Percentiles rank a stretch among this genome's conserved stretches.
These are phyloP conservation scores for Nannoperca obscura DNA, from an alignment of 2,797 vertebrate genomes.

Conservation along the genomic window DNA sequence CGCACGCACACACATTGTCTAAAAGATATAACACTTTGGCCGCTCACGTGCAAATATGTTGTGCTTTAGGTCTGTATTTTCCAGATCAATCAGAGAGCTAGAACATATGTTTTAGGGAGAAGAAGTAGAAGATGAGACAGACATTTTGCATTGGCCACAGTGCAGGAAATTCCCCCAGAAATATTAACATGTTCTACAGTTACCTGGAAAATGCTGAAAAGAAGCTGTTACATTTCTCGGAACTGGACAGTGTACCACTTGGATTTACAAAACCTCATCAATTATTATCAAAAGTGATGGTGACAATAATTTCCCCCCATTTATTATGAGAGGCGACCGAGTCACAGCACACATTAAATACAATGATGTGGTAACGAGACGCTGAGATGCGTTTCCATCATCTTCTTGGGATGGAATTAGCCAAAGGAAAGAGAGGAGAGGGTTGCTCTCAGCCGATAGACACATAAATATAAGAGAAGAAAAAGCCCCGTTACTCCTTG, in stretches of 20 bases:
- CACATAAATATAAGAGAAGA: slow-evolving; percentile 65
- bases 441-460: slow-evolving; percentile 58
- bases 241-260: slow-evolving; percentile 16
- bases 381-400: slow-evolving; percentile 39
- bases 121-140: slow-evolving; percentile 20
- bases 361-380: slow-evolving; percentile 53
- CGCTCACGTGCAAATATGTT: slow-evolving; percentile 41
- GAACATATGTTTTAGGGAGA: slow-evolving; percentile 7
- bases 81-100: slow-evolving; percentile 33
- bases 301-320: slow-evolving; percentile 23
- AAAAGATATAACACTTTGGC: slow-evolving; percentile 71
- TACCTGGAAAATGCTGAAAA: slow-evolving; percentile 37
- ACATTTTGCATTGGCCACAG: slow-evolving; percentile 32
- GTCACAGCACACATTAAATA: slow-evolving; percentile 66
- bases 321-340: slow-evolving; percentile 54
- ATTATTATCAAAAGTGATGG: slow-evolving; percentile 39
- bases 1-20: slow-evolving; percentile 70
- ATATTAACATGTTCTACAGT: slow-evolving; percentile 31
- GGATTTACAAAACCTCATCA: slow-evolving; percentile 43
- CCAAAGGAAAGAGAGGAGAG: slow-evolving; percentile 50
- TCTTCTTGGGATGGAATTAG: slow-evolving; percentile 53
- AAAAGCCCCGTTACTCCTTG: slow-evolving; percentile 72
- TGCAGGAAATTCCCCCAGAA: slow-evolving; percentile 19
- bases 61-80: slow-evolving; percentile 57
- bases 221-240: slow-evolving; percentile 12